Base-by-base conservation (phyloP, 2,113 vertebrate species). In the Crypturellus undulatus region DNA sequence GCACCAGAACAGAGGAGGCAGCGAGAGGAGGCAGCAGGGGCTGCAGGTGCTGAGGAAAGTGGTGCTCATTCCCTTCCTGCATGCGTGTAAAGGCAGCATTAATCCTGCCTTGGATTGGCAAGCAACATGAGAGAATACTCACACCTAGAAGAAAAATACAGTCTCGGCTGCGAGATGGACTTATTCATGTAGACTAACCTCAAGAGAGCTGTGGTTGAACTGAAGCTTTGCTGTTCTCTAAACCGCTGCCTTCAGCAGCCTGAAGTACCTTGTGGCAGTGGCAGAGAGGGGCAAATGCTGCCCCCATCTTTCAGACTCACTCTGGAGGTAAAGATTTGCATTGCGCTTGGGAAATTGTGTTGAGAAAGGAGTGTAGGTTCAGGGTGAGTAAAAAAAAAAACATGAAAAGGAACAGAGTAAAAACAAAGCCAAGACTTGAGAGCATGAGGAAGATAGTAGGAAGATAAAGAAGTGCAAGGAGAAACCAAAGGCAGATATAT, bases 21-120 rank as follows among this genome's bases (percentile, higher is more conserved):
- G 7, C 1, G 0, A 0, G 1, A 38, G 45, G 26, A 59, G 24
- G 3, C 2, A 91, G 24, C 36, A 79, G 28, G 10, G 15, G 36
- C 64, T 93, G 22, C 34, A 25, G 16, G n/a, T 54, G 13, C 80
- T 76, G 45, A 19, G 52, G 51, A 75, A 47, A 30, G 25, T 10
- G n/a, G 13, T 58, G 34, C 9, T 3, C 12, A 12, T 71, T 77
- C 67, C 91, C 58, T 63, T 81, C 30, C n/a, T 71, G 30, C 34
- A 45, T 56, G 54, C 19, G 32, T 12, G 24, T 72, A 62, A 75
- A 79, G 38, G 38, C 21, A 71, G 22, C 75, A 43, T 20, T 32
- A 58, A n/a, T 26, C 20, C 43, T 79, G 8, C 67, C 38, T 76
- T 0, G 0, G 40, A 65, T n/a, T 75, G 58, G 54, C 54, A 76